Evolutionary conservation across 1,140 invertebrate species (phyloP).

Genomic region (Macrobrachium rosenbergii): DNA sequence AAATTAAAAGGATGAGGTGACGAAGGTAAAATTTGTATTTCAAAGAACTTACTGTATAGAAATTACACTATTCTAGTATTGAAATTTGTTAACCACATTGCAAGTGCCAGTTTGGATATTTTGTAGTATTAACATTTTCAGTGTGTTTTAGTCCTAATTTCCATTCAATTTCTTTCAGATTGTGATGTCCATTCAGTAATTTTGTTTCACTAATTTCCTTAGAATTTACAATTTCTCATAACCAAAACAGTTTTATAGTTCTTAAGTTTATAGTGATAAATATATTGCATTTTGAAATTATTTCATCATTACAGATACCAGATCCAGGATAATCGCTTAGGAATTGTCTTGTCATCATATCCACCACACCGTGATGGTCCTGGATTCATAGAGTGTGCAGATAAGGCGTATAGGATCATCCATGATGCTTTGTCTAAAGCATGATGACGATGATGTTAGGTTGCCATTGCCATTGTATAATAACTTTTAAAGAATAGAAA

Average conservation of each 20-base stretch:
- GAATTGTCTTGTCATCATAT: slow-evolving; percentile 85
- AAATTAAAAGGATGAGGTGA: too few relatives aligned
- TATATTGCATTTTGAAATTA: neutral
- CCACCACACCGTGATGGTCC: slow-evolving; percentile 78
- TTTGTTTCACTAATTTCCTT: too few relatives aligned
- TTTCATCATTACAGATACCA: slow-evolving; percentile 66
- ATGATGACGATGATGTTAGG: slow-evolving; percentile 6
- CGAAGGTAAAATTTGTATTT: too few relatives aligned
- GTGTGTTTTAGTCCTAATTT: too few relatives aligned
- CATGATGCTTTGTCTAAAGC: slow-evolving; percentile 68
- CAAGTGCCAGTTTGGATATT: too few relatives aligned
- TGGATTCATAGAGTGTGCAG: slow-evolving; percentile 80
- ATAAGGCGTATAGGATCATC: slow-evolving; percentile 78
- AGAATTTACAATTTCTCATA: neutral
- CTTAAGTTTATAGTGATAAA: neutral
- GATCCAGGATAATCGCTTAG: slow-evolving; percentile 81
- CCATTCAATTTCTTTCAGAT: too few relatives aligned
- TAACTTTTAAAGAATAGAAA: neutral
- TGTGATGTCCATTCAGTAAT: too few relatives aligned
- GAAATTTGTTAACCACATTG: too few relatives aligned
- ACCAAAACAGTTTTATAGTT: neutral
- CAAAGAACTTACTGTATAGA: too few relatives aligned
- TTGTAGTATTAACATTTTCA: too few relatives aligned
- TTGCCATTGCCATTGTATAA: neutral
- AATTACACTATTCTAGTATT: too few relatives aligned